Percentiles rank a stretch among this genome's conserved stretches.
These are phyloP conservation scores for Sebastes goodei DNA, from an alignment of 2,797 vertebrate genomes.

Conservation along the genomic window DNA sequence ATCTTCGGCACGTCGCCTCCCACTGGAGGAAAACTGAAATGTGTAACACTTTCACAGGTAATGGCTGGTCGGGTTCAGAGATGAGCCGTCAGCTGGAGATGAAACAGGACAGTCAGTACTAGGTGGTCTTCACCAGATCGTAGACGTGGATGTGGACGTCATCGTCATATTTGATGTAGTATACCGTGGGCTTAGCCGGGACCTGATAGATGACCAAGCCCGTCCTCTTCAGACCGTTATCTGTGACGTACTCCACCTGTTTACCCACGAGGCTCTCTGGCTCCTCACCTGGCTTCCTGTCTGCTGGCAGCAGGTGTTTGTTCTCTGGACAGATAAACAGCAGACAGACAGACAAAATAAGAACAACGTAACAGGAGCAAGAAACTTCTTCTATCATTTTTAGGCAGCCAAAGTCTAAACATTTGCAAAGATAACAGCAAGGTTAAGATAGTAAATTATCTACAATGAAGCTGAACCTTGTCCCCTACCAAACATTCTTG, in stretches of 20 bases:
- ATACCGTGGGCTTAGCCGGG: slow-evolving; percentile 87
- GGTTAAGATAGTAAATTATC: background rate
- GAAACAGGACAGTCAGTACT: slow-evolving; percentile 67
- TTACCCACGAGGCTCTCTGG: slow-evolving; percentile 89
- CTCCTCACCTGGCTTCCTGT: slow-evolving; percentile 87
- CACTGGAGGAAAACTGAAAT: slow-evolving; percentile 36
- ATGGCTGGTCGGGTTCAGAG: slow-evolving; percentile 47
- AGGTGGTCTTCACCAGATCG: slow-evolving; percentile 88
- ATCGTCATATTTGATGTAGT: slow-evolving; percentile 89
- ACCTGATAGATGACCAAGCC: slow-evolving; percentile 89
- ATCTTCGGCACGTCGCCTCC: slow-evolving; percentile 36
- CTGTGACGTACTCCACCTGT: slow-evolving; percentile 88
- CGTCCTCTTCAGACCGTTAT: slow-evolving; percentile 86
- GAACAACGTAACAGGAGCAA: background rate
- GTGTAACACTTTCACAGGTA: slow-evolving; percentile 72
- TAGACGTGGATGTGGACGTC: slow-evolving; percentile 89
- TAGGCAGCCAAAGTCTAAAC: background rate
- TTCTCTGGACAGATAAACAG: slow-evolving; percentile 75
- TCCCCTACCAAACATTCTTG: background rate
- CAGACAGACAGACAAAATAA: background rate
- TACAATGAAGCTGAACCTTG: background rate
- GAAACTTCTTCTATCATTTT: background rate
- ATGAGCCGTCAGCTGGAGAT: slow-evolving; percentile 28
- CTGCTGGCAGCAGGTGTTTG: slow-evolving; percentile 86
- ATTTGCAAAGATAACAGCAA: background rate